These are phyloP conservation scores for Galago senegalensis DNA, from an alignment of 2,797 vertebrate species.

Conservation along the genomic window DNA sequence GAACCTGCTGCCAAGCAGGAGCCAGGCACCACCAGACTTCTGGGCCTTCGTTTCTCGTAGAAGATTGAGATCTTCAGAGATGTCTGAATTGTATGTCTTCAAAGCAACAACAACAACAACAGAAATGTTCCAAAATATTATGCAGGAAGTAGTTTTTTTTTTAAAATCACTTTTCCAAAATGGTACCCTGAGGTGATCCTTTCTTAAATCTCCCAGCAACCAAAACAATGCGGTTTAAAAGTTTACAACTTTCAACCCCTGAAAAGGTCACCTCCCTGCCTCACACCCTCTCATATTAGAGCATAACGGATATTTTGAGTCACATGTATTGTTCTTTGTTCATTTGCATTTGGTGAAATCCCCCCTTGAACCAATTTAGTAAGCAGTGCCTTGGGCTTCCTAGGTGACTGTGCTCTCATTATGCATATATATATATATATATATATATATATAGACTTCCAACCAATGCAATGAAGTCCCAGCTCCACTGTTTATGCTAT, in stretches of 20 bases:
- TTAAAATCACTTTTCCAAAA: constrained; percentile 70
- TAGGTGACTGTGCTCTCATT: constrained; percentile 74
- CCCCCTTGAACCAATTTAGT: constrained; percentile 90
- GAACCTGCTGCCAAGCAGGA: accelerated
- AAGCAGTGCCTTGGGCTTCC: constrained; percentile 84
- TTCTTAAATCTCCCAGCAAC: constrained; percentile 80
- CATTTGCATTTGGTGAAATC: constrained; percentile 93
- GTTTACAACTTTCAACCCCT: constrained; percentile 85
- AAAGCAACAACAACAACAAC: constrained; percentile 41
- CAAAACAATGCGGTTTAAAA: constrained; percentile 90
- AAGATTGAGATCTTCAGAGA: neutral
- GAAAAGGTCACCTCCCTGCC: constrained; percentile 89
- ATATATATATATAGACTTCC: constrained; percentile 34
- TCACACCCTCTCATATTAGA: constrained; percentile 85
- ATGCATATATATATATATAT: constrained; percentile 60
- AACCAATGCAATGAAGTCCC: neutral
- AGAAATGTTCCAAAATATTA: constrained; percentile 23
- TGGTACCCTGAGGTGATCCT: constrained; percentile 71
- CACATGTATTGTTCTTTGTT: constrained; percentile 90
- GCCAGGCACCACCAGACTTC: neutral
- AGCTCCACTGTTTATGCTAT: neutral
- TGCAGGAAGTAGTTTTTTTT: neutral
- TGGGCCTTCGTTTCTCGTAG: neutral
- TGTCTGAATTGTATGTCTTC: neutral
- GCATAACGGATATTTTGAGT: constrained; percentile 91